Base-by-base conservation (phyloP, 2,797 vertebrate genomes). In the Galagoides demidoff region DNA sequence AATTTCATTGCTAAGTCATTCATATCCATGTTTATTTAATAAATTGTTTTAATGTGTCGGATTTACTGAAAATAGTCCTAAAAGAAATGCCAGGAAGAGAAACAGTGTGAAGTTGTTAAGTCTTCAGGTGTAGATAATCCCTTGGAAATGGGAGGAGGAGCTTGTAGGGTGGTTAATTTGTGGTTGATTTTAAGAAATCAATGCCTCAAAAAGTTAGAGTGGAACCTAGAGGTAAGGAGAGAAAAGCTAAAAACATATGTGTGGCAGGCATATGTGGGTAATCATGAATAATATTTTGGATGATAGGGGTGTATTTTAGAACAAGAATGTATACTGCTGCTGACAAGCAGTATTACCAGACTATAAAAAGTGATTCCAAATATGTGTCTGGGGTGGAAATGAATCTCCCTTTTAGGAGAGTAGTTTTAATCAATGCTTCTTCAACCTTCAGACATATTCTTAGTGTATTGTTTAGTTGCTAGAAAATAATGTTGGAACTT, bases 101-200 rank as follows among this genome's bases (percentile, higher is more conserved):
- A 82, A 45, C 22, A 5, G 31, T 63, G 14, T 55, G 74, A 86
- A 34, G 11, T 73, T 77, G 49, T 66, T 34, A 85, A 49, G 12
- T 31, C n/a, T 94, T 91, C 73, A 85, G 92, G 63, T 95, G 57
- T 89, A 76, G 66, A 90, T 91, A 92, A 95, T 95, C 85, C 64
- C 27, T 92, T 89, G 85, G 68, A 86, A 90, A 85, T 93, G 79
- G 70, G n/a, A 29, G 8, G 66, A 68, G 11, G 29, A 17, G 13
- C 29, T 87, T 29, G 43, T 16, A 52, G 74, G 12, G 16, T 70
- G 43, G 70, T 87, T 96, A 81, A 95, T 95, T 94, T 95, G 89
- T 39, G 70, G 84, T 66, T 94, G 70, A 71, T 96, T 96, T 96
- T 92, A 88, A 96, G 66, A 95, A 95, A 97, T 91, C 89, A 94